Evolutionary conservation across 2,888 invertebrate genomes (phyloP).

Genomic region (Cantharis rustica): DNA sequence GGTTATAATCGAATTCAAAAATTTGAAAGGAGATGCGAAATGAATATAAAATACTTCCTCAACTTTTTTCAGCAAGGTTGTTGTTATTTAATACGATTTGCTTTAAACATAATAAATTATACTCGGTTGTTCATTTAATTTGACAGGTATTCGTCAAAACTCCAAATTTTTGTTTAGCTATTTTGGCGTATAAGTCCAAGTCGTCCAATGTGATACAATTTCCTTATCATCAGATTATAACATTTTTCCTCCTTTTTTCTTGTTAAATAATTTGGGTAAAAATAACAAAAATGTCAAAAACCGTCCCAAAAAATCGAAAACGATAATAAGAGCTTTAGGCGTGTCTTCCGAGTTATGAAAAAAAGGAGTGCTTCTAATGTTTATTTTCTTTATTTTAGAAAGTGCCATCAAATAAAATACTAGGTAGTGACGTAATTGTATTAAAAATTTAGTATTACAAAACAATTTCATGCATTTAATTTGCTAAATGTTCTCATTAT

Average conservation of each 20-base stretch:
- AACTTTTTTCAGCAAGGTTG: background rate
- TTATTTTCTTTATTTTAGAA: background rate
- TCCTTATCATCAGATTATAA: too few species aligned
- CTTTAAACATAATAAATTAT: too few species aligned
- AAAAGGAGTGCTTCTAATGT: background rate
- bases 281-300: background rate
- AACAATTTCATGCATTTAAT: background rate
- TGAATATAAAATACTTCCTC: background rate
- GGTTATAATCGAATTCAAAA: background rate
- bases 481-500: background rate
- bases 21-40: background rate
- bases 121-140: background rate
- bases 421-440: background rate
- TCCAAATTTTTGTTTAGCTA: background rate
- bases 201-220: too few species aligned
- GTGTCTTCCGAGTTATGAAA: background rate
- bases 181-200: background rate
- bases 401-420: background rate
- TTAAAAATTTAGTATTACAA: background rate
- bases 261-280: background rate
- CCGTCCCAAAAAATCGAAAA: background rate
- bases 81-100: background rate
- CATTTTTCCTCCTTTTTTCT: too few species aligned
- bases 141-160: background rate
- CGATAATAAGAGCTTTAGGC: background rate